Conservation (phyloP, 1,140 invertebrate species). For the Heterodera schachtii region DNA sequence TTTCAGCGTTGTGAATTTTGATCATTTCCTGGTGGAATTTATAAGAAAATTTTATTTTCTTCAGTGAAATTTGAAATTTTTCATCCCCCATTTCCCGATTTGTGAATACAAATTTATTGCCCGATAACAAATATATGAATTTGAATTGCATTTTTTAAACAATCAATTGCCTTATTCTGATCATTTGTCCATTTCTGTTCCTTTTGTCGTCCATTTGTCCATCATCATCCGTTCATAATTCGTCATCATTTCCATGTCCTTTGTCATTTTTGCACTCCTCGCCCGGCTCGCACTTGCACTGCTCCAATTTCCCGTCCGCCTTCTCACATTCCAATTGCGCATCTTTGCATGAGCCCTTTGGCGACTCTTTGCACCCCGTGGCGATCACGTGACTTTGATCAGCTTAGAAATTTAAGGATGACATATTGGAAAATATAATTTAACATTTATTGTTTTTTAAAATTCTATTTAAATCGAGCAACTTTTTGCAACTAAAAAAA, state of each 20-base stretch:
- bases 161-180: no score
- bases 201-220: not conserved
- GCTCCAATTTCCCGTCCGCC: not conserved
- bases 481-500: no score
- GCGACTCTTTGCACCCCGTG: not conserved
- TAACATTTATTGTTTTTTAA: not conserved
- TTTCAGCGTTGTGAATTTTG: no score
- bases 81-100: no score
- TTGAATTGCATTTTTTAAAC: no score
- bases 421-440: not conserved
- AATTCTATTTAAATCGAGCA: not conserved
- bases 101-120: no score
- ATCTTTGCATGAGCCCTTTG: not conserved
- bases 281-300: not conserved
- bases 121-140: no score
- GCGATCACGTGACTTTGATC: not conserved
- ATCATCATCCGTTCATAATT: not conserved
- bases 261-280: not conserved
- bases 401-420: not conserved
- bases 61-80: no score
- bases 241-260: not conserved
- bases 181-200: no score
- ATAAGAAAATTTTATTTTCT: no score
- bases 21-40: no score
- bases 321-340: not conserved